phyloP scores from a whole-genome alignment of 2,797 vertebrate species.

The Gouania willdenowi region DNA sequence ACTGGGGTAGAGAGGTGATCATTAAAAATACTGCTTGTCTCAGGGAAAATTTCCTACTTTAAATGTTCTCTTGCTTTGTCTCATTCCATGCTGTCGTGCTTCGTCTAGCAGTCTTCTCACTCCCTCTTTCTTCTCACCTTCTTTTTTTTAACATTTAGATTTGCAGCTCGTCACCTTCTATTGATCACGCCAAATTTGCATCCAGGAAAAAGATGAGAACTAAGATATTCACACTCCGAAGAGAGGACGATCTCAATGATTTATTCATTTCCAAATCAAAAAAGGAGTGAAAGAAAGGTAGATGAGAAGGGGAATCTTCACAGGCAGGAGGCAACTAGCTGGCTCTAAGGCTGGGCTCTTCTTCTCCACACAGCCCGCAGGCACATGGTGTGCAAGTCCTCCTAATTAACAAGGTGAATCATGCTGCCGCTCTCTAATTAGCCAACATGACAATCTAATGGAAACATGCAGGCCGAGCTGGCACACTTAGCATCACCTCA shows the following conservation, averaged over 20 bases:
- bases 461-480: constrained; percentile 87
- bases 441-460: constrained; percentile 97
- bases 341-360: constrained; percentile 89
- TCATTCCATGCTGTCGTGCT: constrained; percentile 54
- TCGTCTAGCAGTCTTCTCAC: constrained; percentile 66
- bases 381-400: constrained; percentile 93
- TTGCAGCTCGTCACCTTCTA: constrained; percentile 81
- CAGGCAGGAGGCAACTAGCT: constrained; percentile 87
- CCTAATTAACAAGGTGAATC: constrained; percentile 99
- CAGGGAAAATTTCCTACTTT: constrained; percentile 74
- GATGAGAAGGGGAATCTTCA: constrained; percentile 97
- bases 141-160: constrained; percentile 77
- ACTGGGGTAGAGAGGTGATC: constrained; percentile 53
- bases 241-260: constrained; percentile 93
- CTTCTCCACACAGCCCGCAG: constrained; percentile 77
- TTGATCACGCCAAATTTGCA: constrained; percentile 98
- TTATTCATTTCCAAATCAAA: constrained; percentile 99
- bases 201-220: constrained; percentile 89
- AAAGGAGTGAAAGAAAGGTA: constrained; percentile 83
- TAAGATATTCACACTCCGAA: constrained; percentile 90
- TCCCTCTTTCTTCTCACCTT: constrained; percentile 44
- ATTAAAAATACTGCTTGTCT: constrained; percentile 80
- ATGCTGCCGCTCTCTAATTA: constrained; percentile 98
- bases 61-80: constrained; percentile 71
- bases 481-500: constrained; percentile 81